Evolutionary conservation across 2,888 invertebrate genomes (phyloP), one percentile per base, ranked within the genome.

Genomic region (Meandrusa payeni): DNA sequence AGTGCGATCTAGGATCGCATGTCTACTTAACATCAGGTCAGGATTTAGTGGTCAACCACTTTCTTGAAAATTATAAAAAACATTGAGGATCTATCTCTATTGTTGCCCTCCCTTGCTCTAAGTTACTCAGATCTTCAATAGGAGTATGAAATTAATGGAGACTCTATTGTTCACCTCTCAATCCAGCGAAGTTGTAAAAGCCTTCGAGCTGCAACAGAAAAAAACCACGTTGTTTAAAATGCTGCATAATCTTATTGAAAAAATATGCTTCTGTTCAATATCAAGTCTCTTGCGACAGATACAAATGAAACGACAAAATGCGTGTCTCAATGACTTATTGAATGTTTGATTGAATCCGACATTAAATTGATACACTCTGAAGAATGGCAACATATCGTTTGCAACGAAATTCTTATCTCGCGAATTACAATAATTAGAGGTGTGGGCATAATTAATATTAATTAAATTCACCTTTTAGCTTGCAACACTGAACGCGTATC

Each of bases 401-500:
- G 40, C 29, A 32, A 33, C 31, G 13, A 43, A 52, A 57, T 55
- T 50, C 65, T 72, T 85, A 85, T 83, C 83, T 80, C 60, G 69
- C 71, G 74, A 78, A 80, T 81, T 80, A 85, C 80, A 79, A 80
- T 86, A 83, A 85, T 85, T 82, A 85, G 76, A 83, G 83, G 83
- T 85, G 86, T 82, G 82, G 80, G 73, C 68, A 77, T 85, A 83
- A 86, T 87, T 85, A 85, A 87, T 87, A 85, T 86, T 82, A 85
- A 85, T 86, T 87, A 81, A 79, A 81, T 80, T 79, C 83, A 77
- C 80, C 81, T 85, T 82, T 83, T 76, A 83, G 77, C 69, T 73
- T 66, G 77, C 76, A 76, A 83, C 83, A 82, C 75, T 76, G 78
- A 82, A 81, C 75, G 80, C 83, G 82, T 86, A 87, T 86, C 87